Evolutionary conservation across 2,797 vertebrate species (phyloP).

Genomic region (Helostoma temminkii): DNA sequence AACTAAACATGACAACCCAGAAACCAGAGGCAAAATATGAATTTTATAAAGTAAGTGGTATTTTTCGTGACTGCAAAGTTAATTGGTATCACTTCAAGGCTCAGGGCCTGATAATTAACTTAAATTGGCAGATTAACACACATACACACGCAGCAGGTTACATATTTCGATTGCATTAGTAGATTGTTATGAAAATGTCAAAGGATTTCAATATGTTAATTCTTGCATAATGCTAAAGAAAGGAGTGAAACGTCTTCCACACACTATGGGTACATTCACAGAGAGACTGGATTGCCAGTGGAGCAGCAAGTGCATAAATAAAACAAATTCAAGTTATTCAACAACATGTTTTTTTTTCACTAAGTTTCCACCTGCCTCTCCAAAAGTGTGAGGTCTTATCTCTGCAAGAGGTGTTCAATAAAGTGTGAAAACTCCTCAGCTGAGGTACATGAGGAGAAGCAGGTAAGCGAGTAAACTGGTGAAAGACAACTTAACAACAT

Average conservation of each 20-base stretch:
- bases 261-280: neutral
- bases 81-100: too few relatives aligned
- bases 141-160: neutral
- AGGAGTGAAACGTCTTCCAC: neutral
- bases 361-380: conserved; percentile 14
- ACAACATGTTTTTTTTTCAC: neutral
- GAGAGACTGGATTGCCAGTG: neutral
- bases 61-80: conserved; percentile 14
- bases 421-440: conserved; percentile 3
- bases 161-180: conserved; percentile 1
- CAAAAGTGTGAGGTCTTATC: conserved; percentile 10
- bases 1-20: conserved; percentile 4
- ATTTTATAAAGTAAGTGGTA: conserved; percentile 3
- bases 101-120: conserved; percentile 22
- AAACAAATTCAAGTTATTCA: neutral
- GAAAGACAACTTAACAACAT: neutral
- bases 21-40: neutral
- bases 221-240: neutral
- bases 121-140: conserved; percentile 16
- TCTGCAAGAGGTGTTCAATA: neutral
- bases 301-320: neutral
- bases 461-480: neutral
- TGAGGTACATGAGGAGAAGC: neutral
- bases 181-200: conserved; percentile 4
- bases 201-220: conserved; percentile 1